Conservation (phyloP, 1,140 invertebrate genomes). For the Lithobius niger region DNA sequence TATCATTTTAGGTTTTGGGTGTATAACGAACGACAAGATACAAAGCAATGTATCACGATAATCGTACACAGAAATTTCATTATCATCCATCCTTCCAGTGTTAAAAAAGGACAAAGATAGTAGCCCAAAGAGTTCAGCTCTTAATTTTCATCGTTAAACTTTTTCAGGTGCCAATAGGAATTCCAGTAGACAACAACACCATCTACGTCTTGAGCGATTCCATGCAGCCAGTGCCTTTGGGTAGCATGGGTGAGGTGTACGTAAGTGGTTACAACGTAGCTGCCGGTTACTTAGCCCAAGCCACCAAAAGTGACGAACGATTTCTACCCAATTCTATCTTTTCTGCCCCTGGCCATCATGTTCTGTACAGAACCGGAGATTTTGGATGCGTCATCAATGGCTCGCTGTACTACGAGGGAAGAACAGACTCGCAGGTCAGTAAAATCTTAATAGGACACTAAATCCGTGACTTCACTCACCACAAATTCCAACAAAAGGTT, state of each 20-base stretch:
- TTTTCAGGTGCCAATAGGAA: constrained; percentile 38
- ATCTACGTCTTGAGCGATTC: constrained; percentile 62
- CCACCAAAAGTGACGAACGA: not conserved
- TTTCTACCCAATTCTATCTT: not conserved
- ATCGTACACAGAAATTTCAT: too few species aligned
- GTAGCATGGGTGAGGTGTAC: constrained; percentile 61
- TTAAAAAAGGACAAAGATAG: too few species aligned
- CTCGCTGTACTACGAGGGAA: constrained; percentile 51
- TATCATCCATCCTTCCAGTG: too few species aligned
- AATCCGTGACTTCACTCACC: too few species aligned
- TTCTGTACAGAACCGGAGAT: constrained; percentile 66
- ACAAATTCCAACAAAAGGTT: too few species aligned
- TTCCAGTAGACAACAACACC: constrained; percentile 58
- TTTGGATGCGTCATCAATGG: constrained; percentile 59
- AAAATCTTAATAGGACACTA: too few species aligned
- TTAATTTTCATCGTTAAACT: too few species aligned
- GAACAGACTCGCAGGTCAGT: constrained; percentile 58
- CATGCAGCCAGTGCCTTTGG: constrained; percentile 47
- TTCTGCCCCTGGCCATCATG: not conserved
- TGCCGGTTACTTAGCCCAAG: constrained; percentile 48
- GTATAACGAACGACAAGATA: too few species aligned
- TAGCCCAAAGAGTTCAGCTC: too few species aligned
- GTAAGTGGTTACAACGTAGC: constrained; percentile 62
- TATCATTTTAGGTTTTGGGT: too few species aligned
- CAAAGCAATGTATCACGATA: too few species aligned